Evolutionary conservation across 2,888 invertebrate genomes (phyloP), one percentile per base, ranked within the genome.

Genomic region (Drosophila kokeensis): DNA sequence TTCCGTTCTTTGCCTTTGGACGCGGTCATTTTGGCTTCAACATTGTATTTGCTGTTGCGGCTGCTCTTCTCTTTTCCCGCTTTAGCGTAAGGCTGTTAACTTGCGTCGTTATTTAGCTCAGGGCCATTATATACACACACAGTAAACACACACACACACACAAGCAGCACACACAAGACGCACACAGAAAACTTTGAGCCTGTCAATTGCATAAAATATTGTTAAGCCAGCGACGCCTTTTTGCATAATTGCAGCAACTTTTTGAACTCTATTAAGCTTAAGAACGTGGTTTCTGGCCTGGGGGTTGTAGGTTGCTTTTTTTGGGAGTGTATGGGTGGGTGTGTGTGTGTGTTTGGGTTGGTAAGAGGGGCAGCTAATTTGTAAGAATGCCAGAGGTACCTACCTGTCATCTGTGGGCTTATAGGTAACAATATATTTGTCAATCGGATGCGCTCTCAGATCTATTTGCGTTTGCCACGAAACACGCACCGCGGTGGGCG

Each of bases 321-420:
- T 13, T 32, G 30, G n/a, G 15, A 4, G 21, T 27, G 34, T 42
- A 0, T 32, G 32, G 1, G n/a, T 15, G 15, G 15, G 18, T 15
- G 13, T 36, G 6, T 42, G 11, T n/a, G n/a, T 27, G 40, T 42
- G 18, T 32, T 24, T 24, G 13, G 7, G 0, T 45, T 45, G 24
- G 40, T 30, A 36, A n/a, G 15, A n/a, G 38, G 18, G 0, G 10
- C 36, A 29, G 40, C 67, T 64, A 49, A 60, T 64, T 71, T 65
- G 21, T 55, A 34, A 58, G 61, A 62, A 65, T 73, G 69, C 61
- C 79, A 69, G 66, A 79, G 81, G 84, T 88, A 93, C 92, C 95
- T 96, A 97, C 97, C 97, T 97, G 94, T 97, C 97, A 94, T 97
- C 97, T 58, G 97, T 96, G 55, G 97, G 97, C 92, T 97, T 97